Evolutionary conservation across 2,888 invertebrate genomes (phyloP), one percentile per base, ranked within the genome.

Genomic region (Terebella lapidaria): DNA sequence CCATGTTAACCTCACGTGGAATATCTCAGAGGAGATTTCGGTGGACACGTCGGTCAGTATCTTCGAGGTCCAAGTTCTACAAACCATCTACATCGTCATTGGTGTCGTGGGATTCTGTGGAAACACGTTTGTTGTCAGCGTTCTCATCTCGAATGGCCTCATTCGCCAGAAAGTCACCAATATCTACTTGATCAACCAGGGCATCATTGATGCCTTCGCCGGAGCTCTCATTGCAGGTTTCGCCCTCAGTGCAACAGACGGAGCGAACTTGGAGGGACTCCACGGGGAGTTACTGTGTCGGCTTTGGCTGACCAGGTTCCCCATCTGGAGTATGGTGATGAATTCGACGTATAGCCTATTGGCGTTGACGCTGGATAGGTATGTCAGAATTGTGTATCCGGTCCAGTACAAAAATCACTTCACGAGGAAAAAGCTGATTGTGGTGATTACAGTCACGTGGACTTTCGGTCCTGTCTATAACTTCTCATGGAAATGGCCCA

Each of bases 271-370:
- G 49, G 5, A 5, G 5, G 49, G 49, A 20, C 24, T 57, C 18
- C 20, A 28, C 1, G 65, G 54, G 15, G 58, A 59, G 18, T 2
- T 57, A 29, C 28, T 58, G 30, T 67, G 67, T 26, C 59, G 59
- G 3, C 20, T 67, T 3, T 67, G 65, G 65, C 45, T 55, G 51
- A 65, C 61, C 10, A 61, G 63, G 51, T 18, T 61, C 20, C 57
- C 60, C 15, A 56, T 67, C 10, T 67, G 67, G 67, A 54, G 57
- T 1, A 22, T 61, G 29, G 58, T 67, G 5, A 29, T 61, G 28
- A 57, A 59, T 1, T 67, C 67, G 4, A 63, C 61, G 24, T 65
- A 65, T 61, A 57, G 47, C 22, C 56, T 67, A 35, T 29, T 65
- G 22, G 55, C 54, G 3, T 24, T 67, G 30, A 67, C 65, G 0